phyloP scores from a whole-genome alignment of 2,888 invertebrate genomes.

The Leucophora obtusa region DNA sequence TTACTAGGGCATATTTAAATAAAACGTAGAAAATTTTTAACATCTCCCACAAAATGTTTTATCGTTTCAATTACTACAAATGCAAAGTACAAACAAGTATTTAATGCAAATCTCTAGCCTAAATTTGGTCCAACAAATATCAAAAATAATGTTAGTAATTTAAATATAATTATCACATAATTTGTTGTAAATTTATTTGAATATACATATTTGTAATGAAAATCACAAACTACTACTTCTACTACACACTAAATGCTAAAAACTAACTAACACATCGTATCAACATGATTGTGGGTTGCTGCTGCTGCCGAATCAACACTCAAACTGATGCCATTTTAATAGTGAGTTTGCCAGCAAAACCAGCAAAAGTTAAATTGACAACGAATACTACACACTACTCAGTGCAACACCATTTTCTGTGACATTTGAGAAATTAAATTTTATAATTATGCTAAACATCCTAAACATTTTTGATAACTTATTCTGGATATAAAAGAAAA shows the following conservation, averaged over 20 bases:
- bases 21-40: constrained; percentile 6
- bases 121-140: constrained; percentile 31
- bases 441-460: background rate
- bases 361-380: background rate
- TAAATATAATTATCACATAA: constrained; percentile 61
- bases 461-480: no score
- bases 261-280: constrained; percentile 26
- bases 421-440: background rate
- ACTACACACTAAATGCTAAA: background rate
- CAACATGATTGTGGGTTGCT: constrained; percentile 42
- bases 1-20: no score
- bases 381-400: no score
- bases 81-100: constrained; percentile 29
- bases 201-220: constrained; percentile 44
- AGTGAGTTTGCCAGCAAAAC: constrained; percentile 5
- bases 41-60: constrained; percentile 32
- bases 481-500: no score
- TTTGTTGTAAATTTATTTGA: constrained; percentile 55
- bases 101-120: background rate
- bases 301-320: constrained; percentile 24
- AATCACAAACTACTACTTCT: constrained; percentile 9
- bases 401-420: background rate
- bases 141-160: constrained; percentile 53
- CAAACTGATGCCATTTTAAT: constrained; percentile 11
- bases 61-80: constrained; percentile 37